Evolutionary conservation across 1,140 invertebrate species (phyloP).

Genomic region (Maconellicoccus hirsutus): DNA sequence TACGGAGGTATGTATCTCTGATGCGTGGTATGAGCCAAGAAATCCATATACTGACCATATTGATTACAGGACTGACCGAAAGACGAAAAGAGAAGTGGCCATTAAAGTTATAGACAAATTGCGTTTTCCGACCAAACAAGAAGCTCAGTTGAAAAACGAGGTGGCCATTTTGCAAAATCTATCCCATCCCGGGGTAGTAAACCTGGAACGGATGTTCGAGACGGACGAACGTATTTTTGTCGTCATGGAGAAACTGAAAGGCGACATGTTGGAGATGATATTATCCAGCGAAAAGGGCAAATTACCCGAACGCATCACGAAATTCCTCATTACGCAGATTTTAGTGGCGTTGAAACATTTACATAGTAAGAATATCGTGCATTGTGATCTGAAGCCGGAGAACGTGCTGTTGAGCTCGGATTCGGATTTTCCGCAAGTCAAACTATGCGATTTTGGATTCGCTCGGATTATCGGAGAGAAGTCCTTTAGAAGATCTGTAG

Average conservation of each 20-base stretch:
- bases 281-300: constrained; percentile 79
- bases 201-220: constrained; percentile 96
- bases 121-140: constrained; percentile 96
- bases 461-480: constrained; percentile 97
- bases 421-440: constrained; percentile 92
- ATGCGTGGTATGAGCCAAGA: too few species aligned
- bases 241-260: constrained; percentile 83
- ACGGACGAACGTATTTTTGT: constrained; percentile 89
- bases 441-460: constrained; percentile 98
- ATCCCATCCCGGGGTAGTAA: constrained; percentile 79
- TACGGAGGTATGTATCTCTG: too few species aligned
- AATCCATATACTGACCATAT: too few species aligned
- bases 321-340: constrained; percentile 94
- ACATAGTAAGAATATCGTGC: constrained; percentile 96
- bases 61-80: constrained; percentile 57
- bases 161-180: constrained; percentile 94
- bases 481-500: constrained; percentile 91
- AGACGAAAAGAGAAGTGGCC: constrained; percentile 74
- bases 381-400: constrained; percentile 97
- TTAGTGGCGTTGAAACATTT: constrained; percentile 90
- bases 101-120: constrained; percentile 98
- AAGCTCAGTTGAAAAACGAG: constrained; percentile 96
- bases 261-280: constrained; percentile 99
- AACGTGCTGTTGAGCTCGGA: constrained; percentile 92
- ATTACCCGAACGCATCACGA: constrained; percentile 86